Conservation (phyloP, 2,888 invertebrate genomes). For the Epsilonema sp. region DNA sequence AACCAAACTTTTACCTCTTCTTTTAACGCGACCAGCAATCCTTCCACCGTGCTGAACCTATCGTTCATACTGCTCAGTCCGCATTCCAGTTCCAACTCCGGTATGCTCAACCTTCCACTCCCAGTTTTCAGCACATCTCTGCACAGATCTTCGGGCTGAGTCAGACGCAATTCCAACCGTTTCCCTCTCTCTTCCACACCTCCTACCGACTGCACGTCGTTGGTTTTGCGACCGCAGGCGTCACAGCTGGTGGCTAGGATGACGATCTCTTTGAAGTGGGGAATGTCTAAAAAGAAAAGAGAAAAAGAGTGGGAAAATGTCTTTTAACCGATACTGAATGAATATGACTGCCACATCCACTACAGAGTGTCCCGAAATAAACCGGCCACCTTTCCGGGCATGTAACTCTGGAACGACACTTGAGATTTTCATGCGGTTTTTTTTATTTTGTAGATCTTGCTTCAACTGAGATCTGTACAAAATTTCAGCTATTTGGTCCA, state of each 20-base stretch:
- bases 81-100: slow-evolving; percentile 60
- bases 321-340: no score
- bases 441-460: no score
- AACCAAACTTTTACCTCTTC: no score
- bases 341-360: no score
- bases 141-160: slow-evolving; percentile 52
- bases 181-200: slow-evolving; percentile 64
- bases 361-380: no score
- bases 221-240: slow-evolving; percentile 66
- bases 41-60: slow-evolving; percentile 84
- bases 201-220: slow-evolving; percentile 82
- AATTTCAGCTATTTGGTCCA: no score
- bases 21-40: no score
- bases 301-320: no score
- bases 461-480: no score
- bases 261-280: slow-evolving; percentile 88
- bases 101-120: slow-evolving; percentile 54
- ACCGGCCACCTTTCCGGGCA: no score
- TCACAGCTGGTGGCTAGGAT: slow-evolving; percentile 93
- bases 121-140: slow-evolving; percentile 88
- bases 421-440: no score
- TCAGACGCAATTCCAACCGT: slow-evolving; percentile 51
- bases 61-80: slow-evolving; percentile 68
- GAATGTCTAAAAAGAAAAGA: slow-evolving; percentile 48
- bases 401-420: no score